Conservation (phyloP, 1,140 invertebrate species). For the Drosophila rhopaloa region DNA sequence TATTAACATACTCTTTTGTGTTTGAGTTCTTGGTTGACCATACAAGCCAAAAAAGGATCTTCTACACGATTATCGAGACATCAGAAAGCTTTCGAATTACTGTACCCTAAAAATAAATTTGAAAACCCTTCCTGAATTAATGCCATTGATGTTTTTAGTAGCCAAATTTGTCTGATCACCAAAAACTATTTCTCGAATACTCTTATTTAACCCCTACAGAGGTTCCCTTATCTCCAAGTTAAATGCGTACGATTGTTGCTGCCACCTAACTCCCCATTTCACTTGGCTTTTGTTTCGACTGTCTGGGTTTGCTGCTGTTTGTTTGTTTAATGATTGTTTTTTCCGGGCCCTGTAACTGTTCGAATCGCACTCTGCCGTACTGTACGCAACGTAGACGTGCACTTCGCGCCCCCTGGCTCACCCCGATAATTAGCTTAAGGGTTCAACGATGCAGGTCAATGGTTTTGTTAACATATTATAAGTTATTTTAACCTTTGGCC, state of each 20-base stretch:
- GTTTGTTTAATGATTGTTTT: conserved; percentile 26
- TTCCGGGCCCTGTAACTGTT: conserved; percentile 17
- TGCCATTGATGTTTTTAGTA: no score
- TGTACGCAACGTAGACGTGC: conserved; percentile 41
- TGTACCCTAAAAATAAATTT: no score
- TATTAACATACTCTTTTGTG: no score
- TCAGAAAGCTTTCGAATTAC: no score
- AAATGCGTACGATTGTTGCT: neutral
- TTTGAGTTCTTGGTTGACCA: no score
- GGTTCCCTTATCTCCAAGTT: neutral
- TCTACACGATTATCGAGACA: no score
- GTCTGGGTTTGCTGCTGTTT: conserved; percentile 10
- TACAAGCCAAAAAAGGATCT: no score
- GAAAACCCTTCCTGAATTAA: no score
- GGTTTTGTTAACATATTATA: conserved; percentile 82
- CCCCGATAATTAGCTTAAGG: conserved; percentile 76
- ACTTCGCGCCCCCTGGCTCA: conserved; percentile 51
- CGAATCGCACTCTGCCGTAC: conserved; percentile 24
- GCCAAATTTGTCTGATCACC: neutral
- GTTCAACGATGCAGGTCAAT: conserved; percentile 77
- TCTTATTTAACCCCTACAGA: neutral
- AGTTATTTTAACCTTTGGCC: conserved; percentile 80
- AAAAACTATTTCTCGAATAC: neutral
- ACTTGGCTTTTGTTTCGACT: conserved; percentile 1
- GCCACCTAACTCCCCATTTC: conserved; percentile 7